Evolutionary conservation across 2,113 vertebrate genomes (phyloP).

Genomic region (Oostethus manadensis): DNA sequence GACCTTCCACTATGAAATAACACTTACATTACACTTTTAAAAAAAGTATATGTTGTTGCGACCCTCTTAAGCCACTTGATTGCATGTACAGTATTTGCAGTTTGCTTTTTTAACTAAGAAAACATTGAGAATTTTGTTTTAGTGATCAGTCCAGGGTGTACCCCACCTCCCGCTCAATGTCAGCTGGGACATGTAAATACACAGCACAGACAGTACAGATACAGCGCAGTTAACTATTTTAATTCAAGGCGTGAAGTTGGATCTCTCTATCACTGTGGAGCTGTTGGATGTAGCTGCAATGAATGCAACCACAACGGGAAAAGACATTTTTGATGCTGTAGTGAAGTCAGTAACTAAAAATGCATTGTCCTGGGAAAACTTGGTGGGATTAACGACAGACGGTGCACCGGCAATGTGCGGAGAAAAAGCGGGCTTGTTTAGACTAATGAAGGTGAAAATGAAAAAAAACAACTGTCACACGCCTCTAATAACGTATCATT

Average conservation of each 20-base stretch:
- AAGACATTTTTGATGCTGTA: conserved; percentile 8
- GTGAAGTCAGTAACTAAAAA: conserved; percentile 20
- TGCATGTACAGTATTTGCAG: no score
- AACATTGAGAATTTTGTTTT: no score
- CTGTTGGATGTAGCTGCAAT: conserved; percentile 18
- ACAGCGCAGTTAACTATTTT: conserved; percentile 18
- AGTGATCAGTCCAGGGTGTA: no score
- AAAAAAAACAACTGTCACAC: background rate
- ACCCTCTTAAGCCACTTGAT: no score
- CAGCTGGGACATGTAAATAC: no score
- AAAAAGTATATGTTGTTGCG: no score
- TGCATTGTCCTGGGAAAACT: conserved; percentile 11
- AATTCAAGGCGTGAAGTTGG: conserved; percentile 8
- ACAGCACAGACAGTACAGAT: conserved; percentile 5
- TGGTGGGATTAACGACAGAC: conserved; percentile 22
- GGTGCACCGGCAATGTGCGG: conserved; percentile 18
- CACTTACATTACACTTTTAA: no score
- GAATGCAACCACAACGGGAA: conserved; percentile 1
- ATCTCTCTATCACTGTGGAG: conserved; percentile 19
- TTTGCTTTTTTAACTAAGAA: no score
- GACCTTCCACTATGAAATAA: no score
- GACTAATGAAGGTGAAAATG: conserved; percentile 11
- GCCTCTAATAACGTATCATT: conserved; percentile 4
- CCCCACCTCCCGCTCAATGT: no score
- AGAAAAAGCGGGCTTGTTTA: conserved; percentile 4